A percentile compares a stretch with the other conserved stretches of the same genome.
phyloP scores from a whole-genome alignment of 1,140 invertebrate genomes.

The Drosophila biarmipes region DNA sequence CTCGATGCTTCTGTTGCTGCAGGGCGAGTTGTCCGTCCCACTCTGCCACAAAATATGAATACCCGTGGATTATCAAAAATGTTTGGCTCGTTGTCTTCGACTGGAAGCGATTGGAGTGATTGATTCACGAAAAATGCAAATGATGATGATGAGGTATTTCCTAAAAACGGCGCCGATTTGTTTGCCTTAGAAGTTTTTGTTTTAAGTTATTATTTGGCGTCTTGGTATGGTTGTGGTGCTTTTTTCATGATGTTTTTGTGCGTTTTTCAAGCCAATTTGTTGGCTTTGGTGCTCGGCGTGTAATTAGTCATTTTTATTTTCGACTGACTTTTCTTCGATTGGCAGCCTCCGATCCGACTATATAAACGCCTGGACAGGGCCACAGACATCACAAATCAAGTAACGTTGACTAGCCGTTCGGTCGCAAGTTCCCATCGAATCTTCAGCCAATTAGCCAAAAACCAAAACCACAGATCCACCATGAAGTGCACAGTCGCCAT shows the following conservation, averaged over 20 bases:
- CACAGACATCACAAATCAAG: slow-evolving; percentile 71
- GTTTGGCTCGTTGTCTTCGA: slow-evolving; percentile 34
- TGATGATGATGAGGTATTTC: slow-evolving; percentile 71
- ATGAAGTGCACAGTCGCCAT: slow-evolving; percentile 72
- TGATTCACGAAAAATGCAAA: slow-evolving; percentile 81
- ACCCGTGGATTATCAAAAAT: slow-evolving; percentile 48
- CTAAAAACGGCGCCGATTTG: slow-evolving; percentile 72
- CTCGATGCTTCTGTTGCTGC: slow-evolving; percentile 17
- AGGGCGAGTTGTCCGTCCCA: slow-evolving; percentile 19
- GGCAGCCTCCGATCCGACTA: slow-evolving; percentile 54
- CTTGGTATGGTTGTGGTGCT: slow-evolving; percentile 30
- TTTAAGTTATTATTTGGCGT: slow-evolving; percentile 51
- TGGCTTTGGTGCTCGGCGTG: slow-evolving; percentile 60
- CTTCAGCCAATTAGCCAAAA: slow-evolving; percentile 14
- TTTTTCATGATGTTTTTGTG: slow-evolving; percentile 44
- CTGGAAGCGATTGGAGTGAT: slow-evolving; percentile 62
- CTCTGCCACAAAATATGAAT: slow-evolving; percentile 19
- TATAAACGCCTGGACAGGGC: slow-evolving; percentile 61
- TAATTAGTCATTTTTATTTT: slow-evolving; percentile 83
- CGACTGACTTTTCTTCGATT: slow-evolving; percentile 68
- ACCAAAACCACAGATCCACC: slow-evolving; percentile 18
- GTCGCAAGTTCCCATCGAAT: slow-evolving; percentile 53
- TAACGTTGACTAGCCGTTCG: slow-evolving; percentile 53
- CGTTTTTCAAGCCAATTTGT: slow-evolving; percentile 76
- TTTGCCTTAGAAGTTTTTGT: slow-evolving; percentile 74